Evolutionary conservation across 2,113 vertebrate genomes (phyloP).

Genomic region (Rhabdomys dilectus): DNA sequence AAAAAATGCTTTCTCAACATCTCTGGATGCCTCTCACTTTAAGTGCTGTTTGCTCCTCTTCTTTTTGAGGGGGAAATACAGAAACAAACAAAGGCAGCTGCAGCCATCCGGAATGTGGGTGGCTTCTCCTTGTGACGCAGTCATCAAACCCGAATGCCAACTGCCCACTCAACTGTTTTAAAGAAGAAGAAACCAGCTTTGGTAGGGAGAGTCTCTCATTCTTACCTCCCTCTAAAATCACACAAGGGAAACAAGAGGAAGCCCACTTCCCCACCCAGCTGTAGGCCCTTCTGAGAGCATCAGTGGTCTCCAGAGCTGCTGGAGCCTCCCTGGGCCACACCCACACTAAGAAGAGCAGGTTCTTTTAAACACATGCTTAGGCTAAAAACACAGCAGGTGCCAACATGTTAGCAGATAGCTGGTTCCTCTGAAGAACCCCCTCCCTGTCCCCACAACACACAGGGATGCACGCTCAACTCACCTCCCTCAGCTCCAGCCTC

Average conservation of each 20-base stretch:
- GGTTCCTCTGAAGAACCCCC: not conserved
- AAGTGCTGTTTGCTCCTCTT: not conserved
- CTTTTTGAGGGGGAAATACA: not conserved
- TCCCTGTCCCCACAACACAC: not conserved
- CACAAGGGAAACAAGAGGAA: not conserved
- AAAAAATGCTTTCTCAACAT: not conserved
- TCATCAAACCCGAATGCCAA: not conserved
- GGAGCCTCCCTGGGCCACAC: not conserved
- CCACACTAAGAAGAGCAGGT: not conserved
- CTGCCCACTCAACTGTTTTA: not conserved
- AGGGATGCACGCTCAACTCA: conserved; percentile 70
- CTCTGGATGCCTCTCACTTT: not conserved
- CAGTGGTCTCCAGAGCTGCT: not conserved
- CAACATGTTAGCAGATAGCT: not conserved
- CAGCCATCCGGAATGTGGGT: not conserved
- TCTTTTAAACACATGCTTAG: not conserved
- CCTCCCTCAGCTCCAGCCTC: conserved; percentile 96
- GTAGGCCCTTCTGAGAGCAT: not conserved
- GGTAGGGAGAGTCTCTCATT: not conserved
- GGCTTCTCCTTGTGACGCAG: not conserved
- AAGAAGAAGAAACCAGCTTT: not conserved
- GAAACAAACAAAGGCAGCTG: conserved; percentile 56
- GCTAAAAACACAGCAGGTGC: conserved; percentile 7
- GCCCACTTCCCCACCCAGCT: not conserved
- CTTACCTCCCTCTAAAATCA: not conserved